Conservation (phyloP, 2,888 invertebrate species). For the Heteropelma amictum region DNA sequence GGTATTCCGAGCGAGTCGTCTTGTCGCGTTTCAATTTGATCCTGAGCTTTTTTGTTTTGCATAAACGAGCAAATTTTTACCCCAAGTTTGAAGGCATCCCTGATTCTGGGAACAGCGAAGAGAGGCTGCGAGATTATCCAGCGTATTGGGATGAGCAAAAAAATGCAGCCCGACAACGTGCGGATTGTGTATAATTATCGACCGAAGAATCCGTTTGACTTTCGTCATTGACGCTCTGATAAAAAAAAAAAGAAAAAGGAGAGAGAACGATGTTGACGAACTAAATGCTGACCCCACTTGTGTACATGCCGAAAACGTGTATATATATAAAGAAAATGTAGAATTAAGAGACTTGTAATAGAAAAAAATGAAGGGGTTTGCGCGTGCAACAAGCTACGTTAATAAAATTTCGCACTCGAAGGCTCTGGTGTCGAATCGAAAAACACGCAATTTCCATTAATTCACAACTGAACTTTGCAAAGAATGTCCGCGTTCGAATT, state of each 20-base stretch:
- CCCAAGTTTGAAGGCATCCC: constrained; percentile 10
- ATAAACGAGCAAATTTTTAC: constrained; percentile 31
- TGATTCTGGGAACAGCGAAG: neutral
- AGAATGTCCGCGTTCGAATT: too few species aligned
- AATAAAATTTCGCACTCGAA: constrained; percentile 39
- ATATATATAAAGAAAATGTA: constrained; percentile 59
- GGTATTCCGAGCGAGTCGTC: too few species aligned
- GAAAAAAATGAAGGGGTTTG: constrained; percentile 18
- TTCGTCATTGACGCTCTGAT: constrained; percentile 43
- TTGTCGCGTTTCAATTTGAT: too few species aligned
- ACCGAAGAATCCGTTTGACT: constrained; percentile 43
- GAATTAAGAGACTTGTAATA: constrained; percentile 47
- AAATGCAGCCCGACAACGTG: constrained; percentile 4
- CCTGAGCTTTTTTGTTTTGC: too few species aligned
- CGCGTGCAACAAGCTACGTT: constrained; percentile 42
- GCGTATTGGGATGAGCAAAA: neutral
- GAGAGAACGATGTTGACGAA: too few species aligned
- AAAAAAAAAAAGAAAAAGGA: constrained; percentile 17
- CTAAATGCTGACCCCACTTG: constrained; percentile 35
- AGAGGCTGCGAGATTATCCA: neutral
- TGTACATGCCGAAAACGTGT: constrained; percentile 53
- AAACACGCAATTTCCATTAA: constrained; percentile 39
- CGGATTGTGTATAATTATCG: constrained; percentile 34
- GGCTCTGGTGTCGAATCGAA: constrained; percentile 17
- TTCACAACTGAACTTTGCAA: too few species aligned